Percentiles rank a stretch among this genome's conserved stretches.
These are phyloP conservation scores for Epinotia brunnichana DNA, from an alignment of 2,888 invertebrate genomes.

Conservation along the genomic window DNA sequence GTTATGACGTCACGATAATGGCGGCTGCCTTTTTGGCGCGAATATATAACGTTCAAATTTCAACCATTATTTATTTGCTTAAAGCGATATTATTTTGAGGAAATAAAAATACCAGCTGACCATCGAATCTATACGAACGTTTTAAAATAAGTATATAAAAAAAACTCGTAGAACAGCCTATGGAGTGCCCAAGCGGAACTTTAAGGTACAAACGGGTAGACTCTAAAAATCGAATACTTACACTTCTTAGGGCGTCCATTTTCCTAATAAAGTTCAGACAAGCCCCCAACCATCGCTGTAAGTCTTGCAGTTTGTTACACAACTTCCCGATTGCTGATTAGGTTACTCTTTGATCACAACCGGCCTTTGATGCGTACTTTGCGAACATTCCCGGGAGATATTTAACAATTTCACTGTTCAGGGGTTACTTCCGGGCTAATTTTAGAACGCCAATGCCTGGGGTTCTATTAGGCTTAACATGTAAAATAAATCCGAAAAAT, in stretches of 20 bases:
- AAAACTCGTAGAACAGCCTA: too few relatives aligned
- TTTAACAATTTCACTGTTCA: conserved; percentile 11
- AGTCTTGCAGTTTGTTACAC: conserved; percentile 10
- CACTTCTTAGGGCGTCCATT: background rate
- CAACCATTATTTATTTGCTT: too few relatives aligned
- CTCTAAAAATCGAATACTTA: too few relatives aligned
- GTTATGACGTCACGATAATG: too few relatives aligned
- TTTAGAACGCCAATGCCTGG: background rate
- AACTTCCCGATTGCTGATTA: conserved; percentile 29
- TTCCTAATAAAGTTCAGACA: background rate
- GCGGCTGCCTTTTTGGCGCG: too few relatives aligned
- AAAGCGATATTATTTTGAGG: too few relatives aligned
- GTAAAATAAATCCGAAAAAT: background rate
- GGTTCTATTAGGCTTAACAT: background rate
- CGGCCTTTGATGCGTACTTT: conserved; percentile 31
- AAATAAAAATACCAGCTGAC: too few relatives aligned
- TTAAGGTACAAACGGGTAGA: too few relatives aligned
- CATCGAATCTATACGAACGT: too few relatives aligned
- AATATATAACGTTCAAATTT: too few relatives aligned
- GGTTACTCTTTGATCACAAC: conserved; percentile 31
- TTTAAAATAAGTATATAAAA: too few relatives aligned
- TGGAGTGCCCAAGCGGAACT: too few relatives aligned
- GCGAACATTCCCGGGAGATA: conserved; percentile 21
- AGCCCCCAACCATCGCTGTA: background rate
- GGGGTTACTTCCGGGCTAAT: background rate